A percentile compares a stretch with the other conserved stretches of the same genome.
Conservation (phyloP, 1,140 invertebrate genomes). For the Drosophila repleta region DNA sequence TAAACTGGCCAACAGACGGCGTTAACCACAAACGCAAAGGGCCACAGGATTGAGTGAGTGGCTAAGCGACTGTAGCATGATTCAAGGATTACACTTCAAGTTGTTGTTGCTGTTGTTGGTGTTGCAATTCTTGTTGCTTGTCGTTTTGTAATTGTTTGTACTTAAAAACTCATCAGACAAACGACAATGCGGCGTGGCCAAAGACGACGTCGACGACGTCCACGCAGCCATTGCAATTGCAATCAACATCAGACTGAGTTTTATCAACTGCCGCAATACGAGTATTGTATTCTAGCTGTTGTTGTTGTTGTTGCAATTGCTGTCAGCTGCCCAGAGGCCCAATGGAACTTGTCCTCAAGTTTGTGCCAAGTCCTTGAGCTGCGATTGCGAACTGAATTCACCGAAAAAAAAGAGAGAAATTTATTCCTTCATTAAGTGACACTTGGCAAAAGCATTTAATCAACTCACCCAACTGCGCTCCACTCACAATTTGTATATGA, state of each 20-base stretch:
- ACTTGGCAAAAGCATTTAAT: conserved; percentile 65
- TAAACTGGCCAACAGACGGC: conserved; percentile 66
- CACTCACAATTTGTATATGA: conserved; percentile 29
- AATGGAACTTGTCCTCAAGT: conserved; percentile 10
- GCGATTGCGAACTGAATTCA: conserved; percentile 17
- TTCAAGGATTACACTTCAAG: conserved; percentile 15
- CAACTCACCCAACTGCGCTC: conserved; percentile 51
- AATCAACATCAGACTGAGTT: conserved; percentile 35
- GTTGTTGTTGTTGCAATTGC: conserved; percentile 5
- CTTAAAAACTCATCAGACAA: conserved; percentile 82
- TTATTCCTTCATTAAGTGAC: conserved; percentile 34
- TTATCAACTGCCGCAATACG: conserved; percentile 26
- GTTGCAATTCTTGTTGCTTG: conserved; percentile 47
- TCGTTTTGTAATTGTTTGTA: conserved; percentile 77
- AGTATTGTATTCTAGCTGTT: too few relatives aligned
- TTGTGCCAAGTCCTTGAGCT: conserved; percentile 1
- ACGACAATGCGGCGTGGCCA: conserved; percentile 64
- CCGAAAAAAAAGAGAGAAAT: conserved; percentile 14
- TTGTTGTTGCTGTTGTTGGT: conserved; percentile 23
- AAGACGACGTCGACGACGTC: conserved; percentile 14
- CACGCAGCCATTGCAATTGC: conserved; percentile 30
- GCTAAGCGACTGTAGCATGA: conserved; percentile 32
- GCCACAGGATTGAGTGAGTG: conserved; percentile 26
- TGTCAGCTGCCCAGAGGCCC: conserved; percentile 17
- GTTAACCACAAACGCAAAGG: conserved; percentile 61